Evolutionary conservation across 2,888 invertebrate species (phyloP), one percentile per base, ranked within the genome.

Genomic region (Bimastos eiseni): DNA sequence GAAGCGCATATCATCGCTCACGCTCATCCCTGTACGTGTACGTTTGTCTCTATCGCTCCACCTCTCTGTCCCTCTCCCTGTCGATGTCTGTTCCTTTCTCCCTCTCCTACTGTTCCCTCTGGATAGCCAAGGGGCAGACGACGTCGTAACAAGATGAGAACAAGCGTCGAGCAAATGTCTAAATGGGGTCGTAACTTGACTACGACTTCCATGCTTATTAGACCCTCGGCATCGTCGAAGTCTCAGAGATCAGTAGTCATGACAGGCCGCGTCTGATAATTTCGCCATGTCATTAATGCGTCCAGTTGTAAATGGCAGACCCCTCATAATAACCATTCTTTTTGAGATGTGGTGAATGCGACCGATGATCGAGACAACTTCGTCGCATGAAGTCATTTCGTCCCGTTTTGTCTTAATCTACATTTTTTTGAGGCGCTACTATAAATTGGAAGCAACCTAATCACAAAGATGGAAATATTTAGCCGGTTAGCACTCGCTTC

Each of bases 21-120:
- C n/a, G n/a, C 70, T n/a, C n/a, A 3, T 70, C n/a, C n/a, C 0
- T n/a, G 8, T n/a, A 0, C 17, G 0, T 11, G n/a, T n/a, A 0
- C n/a, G 8, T 70, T 17, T n/a, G 19, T 70, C 30, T 70, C 70
- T 30, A 30, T 70, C n/a, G 11, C n/a, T 30, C n/a, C n/a, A 8
- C 0, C 70, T 70, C 70, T 30, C 55, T 55, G 24, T 24, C 55
- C 8, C n/a, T 17, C 70, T 70, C 8, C n/a, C 30, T 70, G 70
- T 70, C n/a, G n/a, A 30, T 70, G 70, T n/a, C 70, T n/a, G 70
- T 70, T n/a, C n/a, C 70, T 70, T 70, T n/a, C 30, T 55, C 70
- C 70, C n/a, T n/a, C 70, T 70, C 70, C 17, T n/a, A n/a, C 70
- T 30, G 1, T 70, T 70, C 70, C 70, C 70, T 70, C n/a, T 5